A percentile compares a stretch with the other conserved stretches of the same genome.
These are phyloP conservation scores for Linepithema humile DNA, from an alignment of 1,140 invertebrate genomes.

Conservation along the genomic window DNA sequence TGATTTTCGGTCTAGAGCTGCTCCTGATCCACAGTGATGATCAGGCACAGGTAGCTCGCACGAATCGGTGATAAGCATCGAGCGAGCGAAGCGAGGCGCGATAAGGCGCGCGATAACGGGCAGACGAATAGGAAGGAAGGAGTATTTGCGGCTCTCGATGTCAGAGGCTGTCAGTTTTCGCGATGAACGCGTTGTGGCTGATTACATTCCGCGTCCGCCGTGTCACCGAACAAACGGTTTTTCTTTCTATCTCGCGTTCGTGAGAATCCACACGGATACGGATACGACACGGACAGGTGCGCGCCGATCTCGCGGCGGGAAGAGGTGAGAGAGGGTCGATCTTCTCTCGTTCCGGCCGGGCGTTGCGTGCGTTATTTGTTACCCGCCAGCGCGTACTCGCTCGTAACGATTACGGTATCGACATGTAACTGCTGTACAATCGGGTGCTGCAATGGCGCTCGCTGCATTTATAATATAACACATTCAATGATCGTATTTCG, in stretches of 20 bases:
- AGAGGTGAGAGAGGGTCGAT: constrained; percentile 51
- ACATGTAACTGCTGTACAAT: constrained; percentile 7
- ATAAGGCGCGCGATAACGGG: constrained; percentile 27
- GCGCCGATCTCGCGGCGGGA: constrained; percentile 26
- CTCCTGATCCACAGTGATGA: background rate
- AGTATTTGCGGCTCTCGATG: background rate
- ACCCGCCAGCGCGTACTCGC: constrained; percentile 15
- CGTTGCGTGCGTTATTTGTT: constrained; percentile 17
- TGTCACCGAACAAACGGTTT: background rate
- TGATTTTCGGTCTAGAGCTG: background rate
- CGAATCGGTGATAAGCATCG: constrained; percentile 24
- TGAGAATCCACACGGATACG: background rate
- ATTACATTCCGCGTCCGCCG: background rate
- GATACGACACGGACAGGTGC: constrained; percentile 30
- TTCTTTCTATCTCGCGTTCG: background rate
- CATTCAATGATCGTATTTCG: too few relatives aligned
- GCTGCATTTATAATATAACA: too few relatives aligned
- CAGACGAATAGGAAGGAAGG: background rate
- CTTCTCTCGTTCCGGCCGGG: constrained; percentile 13
- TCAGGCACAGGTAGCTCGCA: background rate
- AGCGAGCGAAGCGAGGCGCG: background rate
- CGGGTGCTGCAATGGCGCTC: background rate
- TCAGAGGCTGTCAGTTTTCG: constrained; percentile 2
- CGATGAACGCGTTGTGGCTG: background rate
- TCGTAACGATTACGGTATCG: constrained; percentile 49